phyloP scores from a whole-genome alignment of 2,888 invertebrate species.

The Hypercompe scribonia region DNA sequence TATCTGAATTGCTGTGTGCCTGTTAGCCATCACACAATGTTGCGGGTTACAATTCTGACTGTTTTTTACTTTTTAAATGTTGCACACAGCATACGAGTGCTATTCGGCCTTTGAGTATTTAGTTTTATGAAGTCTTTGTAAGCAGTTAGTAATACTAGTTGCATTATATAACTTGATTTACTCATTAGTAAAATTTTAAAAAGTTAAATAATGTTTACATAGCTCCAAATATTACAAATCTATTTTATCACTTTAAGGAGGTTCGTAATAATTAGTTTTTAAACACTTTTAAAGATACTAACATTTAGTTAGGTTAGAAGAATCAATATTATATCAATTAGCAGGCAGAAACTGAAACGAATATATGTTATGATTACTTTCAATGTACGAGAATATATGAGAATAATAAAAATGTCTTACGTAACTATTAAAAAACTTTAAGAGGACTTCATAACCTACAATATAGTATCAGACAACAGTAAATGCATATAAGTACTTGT shows the following conservation, averaged over 20 bases:
- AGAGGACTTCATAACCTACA: constrained; percentile 1
- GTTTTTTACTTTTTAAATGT: not conserved
- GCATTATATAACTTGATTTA: not conserved
- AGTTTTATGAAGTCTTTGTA: not conserved
- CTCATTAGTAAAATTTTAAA: not conserved
- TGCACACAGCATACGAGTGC: not conserved
- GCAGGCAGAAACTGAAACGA: not conserved
- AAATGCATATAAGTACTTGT: constrained; percentile 1
- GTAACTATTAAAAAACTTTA: constrained; percentile 2
- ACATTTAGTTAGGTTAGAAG: too few species aligned
- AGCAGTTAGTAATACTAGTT: not conserved
- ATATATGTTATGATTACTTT: not conserved
- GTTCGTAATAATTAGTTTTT: too few species aligned
- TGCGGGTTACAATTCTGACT: not conserved
- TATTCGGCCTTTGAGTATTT: not conserved
- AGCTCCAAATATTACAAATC: not conserved
- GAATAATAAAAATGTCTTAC: not conserved
- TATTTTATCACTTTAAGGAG: not conserved
- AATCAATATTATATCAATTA: too few species aligned
- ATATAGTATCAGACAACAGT: constrained; percentile 1
- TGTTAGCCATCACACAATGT: not conserved
- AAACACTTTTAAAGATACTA: too few species aligned
- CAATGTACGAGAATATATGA: not conserved
- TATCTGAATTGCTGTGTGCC: not conserved
- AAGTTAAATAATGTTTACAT: not conserved